Base-by-base conservation (phyloP, 64 coral and sea anemone species). In the Platygyra sinensis region DNA sequence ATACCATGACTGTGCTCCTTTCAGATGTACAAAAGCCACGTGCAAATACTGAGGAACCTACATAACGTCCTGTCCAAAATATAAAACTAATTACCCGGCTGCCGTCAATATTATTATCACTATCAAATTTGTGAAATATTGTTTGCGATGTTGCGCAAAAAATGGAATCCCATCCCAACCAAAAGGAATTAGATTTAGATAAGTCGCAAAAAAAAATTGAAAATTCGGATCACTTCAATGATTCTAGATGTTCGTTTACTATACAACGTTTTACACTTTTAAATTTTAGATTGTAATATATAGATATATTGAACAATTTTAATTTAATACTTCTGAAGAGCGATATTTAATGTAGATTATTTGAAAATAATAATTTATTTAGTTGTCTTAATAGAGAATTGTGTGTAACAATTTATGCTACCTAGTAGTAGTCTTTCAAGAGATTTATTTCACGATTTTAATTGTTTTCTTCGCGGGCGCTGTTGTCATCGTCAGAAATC, bases 281-380 rank as follows among this genome's bases (percentile, higher is more conserved):
- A 5, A 42, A 82, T 50, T 83, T 5, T 52, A 85, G 62, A 85
- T 69, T 85, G 62, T 71, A 85, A 72, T 71, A 84, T 84, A 85
- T 85, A 10, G 10, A 69, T 3, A 25, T 69, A 28, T 1, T 33
- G 22, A 67, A 22, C 22, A 33, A 50, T 63, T 50, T 83, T 85
- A 69, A 85, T 71, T 85, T 64, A 72, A 85, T 33, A 14, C 31
- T 67, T 42, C 19, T 39, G 8, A 42, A 49, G 61, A 84, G 62
- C 67, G 80, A 84, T 84, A 84, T 84, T 84, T 84, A 84, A 67
- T 84, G 31, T 84, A 67, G 33, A 11, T 85, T 62, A 64, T 51
- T 71, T 85, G 20, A n/a, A 32, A 85, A 46, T 1, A 72, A 51
- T 72, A 85, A 85, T 85, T 84, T 85, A 85, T 85, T 71, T 61